Percentiles rank a stretch among this genome's conserved stretches.
Evolutionary conservation across 1,140 invertebrate species (phyloP).

Genomic region (Harpegnathos saltator): DNA sequence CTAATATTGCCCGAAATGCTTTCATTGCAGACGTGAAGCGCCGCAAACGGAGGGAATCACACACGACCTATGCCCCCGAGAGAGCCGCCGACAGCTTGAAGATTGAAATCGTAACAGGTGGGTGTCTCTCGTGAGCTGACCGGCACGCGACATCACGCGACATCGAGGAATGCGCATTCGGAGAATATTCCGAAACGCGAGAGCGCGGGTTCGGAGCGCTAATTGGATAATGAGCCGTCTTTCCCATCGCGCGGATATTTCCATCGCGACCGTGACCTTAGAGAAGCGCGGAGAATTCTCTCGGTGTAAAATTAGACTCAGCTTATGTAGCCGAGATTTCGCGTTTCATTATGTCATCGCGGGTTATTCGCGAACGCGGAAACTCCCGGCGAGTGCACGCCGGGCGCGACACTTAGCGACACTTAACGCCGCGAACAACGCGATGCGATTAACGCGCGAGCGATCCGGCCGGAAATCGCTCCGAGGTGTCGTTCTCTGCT

Average conservation of each 20-base stretch:
- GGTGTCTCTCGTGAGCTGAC: conserved; percentile 1
- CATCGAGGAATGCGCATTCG: neutral
- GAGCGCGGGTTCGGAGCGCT: neutral
- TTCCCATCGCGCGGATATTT: conserved; percentile 56
- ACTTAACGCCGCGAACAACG: too few species aligned
- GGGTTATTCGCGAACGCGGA: too few species aligned
- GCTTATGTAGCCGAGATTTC: too few species aligned
- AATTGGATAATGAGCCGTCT: conserved; percentile 68
- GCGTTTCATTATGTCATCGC: neutral
- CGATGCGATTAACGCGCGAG: too few species aligned
- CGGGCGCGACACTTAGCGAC: too few species aligned
- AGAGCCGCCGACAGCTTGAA: conserved; percentile 23
- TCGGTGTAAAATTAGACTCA: neutral
- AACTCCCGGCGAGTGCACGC: too few species aligned
- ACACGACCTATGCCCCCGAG: conserved; percentile 12
- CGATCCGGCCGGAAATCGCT: too few species aligned
- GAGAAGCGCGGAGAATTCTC: neutral
- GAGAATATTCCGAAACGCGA: too few species aligned
- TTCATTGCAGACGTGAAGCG: neutral
- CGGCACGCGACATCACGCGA: neutral
- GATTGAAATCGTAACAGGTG: conserved; percentile 54
- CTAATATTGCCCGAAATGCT: neutral
- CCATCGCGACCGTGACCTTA: conserved; percentile 6
- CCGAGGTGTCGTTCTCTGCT: too few species aligned
- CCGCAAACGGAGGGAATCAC: conserved; percentile 16